Evolutionary conservation across 2,797 vertebrate species (phyloP), one percentile per base, ranked within the genome.

Genomic region (Balearica regulorum): DNA sequence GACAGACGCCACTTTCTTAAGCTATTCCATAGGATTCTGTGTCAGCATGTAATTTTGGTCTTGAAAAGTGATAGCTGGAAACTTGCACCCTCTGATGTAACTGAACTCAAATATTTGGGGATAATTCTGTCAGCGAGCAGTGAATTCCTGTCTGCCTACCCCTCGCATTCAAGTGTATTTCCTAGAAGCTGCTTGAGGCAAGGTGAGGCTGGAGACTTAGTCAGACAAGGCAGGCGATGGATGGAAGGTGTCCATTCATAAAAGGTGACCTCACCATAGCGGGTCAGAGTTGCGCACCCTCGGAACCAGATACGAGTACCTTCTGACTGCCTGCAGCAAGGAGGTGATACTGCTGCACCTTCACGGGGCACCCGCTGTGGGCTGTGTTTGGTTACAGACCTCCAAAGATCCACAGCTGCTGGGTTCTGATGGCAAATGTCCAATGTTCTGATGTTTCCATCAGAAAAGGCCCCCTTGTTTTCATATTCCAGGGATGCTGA

Each of bases 311-410:
- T 0, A 16, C 1, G 3, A 31, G 11, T 24, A 3, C 12, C 35
- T 61, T 77, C 65, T 60, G 53, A 37, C 41, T 5, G 9, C 13
- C 49, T 24, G 1, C 7, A 29, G 37, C 28, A 48, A 8, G 4
- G 33, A 55, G 20, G 8, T 0, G 8, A 24, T 13, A 13, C 37
- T 71, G 31, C 43, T 77, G 28, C 29, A 53, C 12, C 37, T n/a
- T 54, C 58, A 9, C 1, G 2, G 17, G 37, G 3, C 10, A 49
- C 6, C 28, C 9, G 1, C 2, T 0, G 0, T 21, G 33, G 35
- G 5, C 22, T 77, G 43, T 24, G 31, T 71, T 72, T 58, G 49
- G 48, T 46, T 55, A 22, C 33, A 58, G 41, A 57, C 11, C 25
- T 68, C 41, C 61, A n/a, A 16, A 78, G 18, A 37, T 11, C 89